Evolutionary conservation across 2,113 vertebrate genomes (phyloP).

Genomic region (Salvelinus fontinalis): DNA sequence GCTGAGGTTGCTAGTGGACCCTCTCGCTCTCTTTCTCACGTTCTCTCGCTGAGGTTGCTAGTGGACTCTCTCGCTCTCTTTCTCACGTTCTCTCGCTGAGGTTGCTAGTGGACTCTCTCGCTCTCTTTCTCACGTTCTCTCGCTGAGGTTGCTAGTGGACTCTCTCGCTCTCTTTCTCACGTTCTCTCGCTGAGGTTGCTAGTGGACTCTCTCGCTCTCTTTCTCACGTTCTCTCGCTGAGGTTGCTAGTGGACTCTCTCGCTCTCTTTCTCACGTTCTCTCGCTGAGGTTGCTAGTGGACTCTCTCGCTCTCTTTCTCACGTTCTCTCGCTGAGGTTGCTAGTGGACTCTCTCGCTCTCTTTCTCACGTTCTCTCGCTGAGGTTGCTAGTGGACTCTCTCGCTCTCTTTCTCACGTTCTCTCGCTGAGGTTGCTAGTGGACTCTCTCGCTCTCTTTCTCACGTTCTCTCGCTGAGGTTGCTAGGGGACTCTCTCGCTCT

Average conservation of each 20-base stretch:
- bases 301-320: too few relatives aligned
- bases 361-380: not conserved
- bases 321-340: not conserved
- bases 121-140: not conserved
- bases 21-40: too few relatives aligned
- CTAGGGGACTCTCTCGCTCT: not conserved
- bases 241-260: too few relatives aligned
- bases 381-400: not conserved
- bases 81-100: not conserved
- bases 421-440: not conserved
- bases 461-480: not conserved
- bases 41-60: not conserved
- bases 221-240: too few relatives aligned
- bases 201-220: too few relatives aligned
- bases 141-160: too few relatives aligned
- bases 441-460: too few relatives aligned
- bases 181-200: too few relatives aligned
- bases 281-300: too few relatives aligned
- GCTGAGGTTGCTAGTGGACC: not conserved
- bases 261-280: too few relatives aligned
- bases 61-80: not conserved
- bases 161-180: too few relatives aligned
- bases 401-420: too few relatives aligned
- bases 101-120: not conserved
- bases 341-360: not conserved